These are phyloP conservation scores for Eupithecia abbreviata DNA, from an alignment of 2,888 invertebrate genomes.

Conservation along the genomic window DNA sequence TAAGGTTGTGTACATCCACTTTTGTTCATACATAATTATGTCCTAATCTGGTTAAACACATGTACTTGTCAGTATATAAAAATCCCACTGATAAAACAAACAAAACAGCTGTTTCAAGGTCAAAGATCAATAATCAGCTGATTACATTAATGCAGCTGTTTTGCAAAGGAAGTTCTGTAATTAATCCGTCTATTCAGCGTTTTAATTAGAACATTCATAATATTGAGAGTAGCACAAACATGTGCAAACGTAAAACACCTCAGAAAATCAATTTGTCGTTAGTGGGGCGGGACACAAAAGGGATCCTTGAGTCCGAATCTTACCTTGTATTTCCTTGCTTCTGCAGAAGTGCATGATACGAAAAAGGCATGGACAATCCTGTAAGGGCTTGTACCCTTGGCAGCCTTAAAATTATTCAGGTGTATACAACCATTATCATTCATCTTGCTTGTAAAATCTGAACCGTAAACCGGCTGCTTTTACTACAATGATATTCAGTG, in stretches of 20 bases:
- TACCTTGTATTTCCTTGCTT: slow-evolving; percentile 93
- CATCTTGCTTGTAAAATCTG: slow-evolving; percentile 71
- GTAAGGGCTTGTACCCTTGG: slow-evolving; percentile 89
- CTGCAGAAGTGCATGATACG: slow-evolving; percentile 90
- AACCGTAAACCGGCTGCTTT: slow-evolving; percentile 51
- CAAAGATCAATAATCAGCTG: slow-evolving; percentile 79
- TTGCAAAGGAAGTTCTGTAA: slow-evolving; percentile 13
- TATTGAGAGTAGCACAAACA: not conserved
- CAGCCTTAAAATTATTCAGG: slow-evolving; percentile 90
- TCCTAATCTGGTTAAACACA: not conserved
- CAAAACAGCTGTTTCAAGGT: slow-evolving; percentile 73
- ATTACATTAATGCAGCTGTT: slow-evolving; percentile 54
- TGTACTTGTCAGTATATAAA: not conserved
- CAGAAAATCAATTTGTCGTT: slow-evolving; percentile 39
- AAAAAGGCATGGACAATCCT: slow-evolving; percentile 94
- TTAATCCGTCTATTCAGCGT: not conserved
- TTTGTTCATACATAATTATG: not conserved
- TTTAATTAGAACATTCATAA: not conserved
- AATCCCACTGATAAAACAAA: slow-evolving; percentile 1
- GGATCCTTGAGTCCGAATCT: slow-evolving; percentile 38
- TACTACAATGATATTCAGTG: slow-evolving; percentile 7
- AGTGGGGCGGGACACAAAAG: slow-evolving; percentile 22
- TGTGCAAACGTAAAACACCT: not conserved
- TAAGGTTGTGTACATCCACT: not conserved
- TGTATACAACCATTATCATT: slow-evolving; percentile 90